phyloP scores from a whole-genome alignment of 2,113 vertebrate genomes.

The Anguilla japonica region DNA sequence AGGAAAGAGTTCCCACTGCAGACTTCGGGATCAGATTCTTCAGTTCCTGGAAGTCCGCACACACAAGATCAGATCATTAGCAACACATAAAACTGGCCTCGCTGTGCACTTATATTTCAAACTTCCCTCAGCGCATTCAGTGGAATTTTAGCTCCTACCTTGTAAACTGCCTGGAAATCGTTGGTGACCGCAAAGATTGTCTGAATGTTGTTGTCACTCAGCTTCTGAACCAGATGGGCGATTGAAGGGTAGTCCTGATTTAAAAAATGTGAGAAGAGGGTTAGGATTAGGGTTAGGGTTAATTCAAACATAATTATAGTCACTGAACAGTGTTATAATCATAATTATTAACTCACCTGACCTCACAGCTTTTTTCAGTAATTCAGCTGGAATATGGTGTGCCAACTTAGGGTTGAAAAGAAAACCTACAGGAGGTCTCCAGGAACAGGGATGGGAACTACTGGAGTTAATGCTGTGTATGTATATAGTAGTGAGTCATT shows the following conservation, averaged over 20 bases:
- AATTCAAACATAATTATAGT: no score
- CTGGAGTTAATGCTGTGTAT: no score
- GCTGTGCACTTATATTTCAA: background rate
- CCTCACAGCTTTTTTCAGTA: no score
- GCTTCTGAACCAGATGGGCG: conserved; percentile 94
- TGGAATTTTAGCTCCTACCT: conserved; percentile 67
- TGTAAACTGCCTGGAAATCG: conserved; percentile 95
- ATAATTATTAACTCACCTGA: background rate
- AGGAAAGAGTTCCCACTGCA: conserved; percentile 90
- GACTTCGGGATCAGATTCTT: conserved; percentile 98
- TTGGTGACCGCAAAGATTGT: conserved; percentile 97
- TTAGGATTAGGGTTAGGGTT: no score
- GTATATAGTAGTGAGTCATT: no score
- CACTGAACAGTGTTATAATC: background rate
- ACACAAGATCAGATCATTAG: background rate
- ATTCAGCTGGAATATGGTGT: no score
- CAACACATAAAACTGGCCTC: background rate
- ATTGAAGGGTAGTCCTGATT: conserved; percentile 95
- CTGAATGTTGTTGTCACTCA: conserved; percentile 98
- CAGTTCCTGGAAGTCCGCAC: conserved; percentile 74
- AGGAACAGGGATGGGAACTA: no score
- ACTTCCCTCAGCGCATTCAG: background rate
- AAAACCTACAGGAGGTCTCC: no score
- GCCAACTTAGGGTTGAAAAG: no score
- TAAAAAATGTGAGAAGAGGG: background rate